These are phyloP conservation scores for Malacoraja senta DNA, from an alignment of 2,797 vertebrate genomes.

Conservation along the genomic window DNA sequence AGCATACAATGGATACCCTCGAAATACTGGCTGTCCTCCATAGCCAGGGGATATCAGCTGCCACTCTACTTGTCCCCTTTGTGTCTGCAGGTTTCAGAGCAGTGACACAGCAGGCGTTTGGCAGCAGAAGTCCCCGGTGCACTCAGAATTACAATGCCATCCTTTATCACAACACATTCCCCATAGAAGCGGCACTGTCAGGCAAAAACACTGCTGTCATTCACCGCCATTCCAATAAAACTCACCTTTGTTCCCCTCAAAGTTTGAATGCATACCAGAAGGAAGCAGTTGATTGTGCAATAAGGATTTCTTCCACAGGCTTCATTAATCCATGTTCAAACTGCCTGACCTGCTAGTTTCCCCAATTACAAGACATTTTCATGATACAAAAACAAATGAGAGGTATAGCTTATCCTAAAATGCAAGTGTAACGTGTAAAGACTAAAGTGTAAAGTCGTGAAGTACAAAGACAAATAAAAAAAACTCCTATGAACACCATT, in stretches of 20 bases:
- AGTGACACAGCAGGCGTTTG: conserved; percentile 2
- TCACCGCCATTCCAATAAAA: neutral
- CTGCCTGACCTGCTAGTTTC: neutral
- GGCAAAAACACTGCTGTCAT: conserved; percentile 20
- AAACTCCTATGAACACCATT: too few relatives aligned
- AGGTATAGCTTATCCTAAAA: neutral
- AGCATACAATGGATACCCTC: neutral
- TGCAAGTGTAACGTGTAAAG: too few relatives aligned
- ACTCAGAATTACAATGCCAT: conserved; percentile 30
- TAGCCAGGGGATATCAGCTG: conserved; percentile 24
- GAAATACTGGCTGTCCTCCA: neutral
- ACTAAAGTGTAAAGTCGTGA: neutral
- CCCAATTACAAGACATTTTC: neutral
- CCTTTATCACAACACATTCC: conserved; percentile 20
- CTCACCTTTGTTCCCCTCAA: conserved; percentile 10
- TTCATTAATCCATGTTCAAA: neutral
- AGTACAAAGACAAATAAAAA: neutral
- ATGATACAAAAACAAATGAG: neutral
- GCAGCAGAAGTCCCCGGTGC: neutral
- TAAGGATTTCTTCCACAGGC: neutral
- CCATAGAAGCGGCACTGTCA: conserved; percentile 14
- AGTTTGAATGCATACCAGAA: neutral
- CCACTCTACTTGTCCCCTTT: neutral
- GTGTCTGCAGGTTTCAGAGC: neutral
- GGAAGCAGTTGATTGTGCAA: neutral